phyloP scores from a whole-genome alignment of 2,888 invertebrate genomes.

The Oscheius myriophilus region DNA sequence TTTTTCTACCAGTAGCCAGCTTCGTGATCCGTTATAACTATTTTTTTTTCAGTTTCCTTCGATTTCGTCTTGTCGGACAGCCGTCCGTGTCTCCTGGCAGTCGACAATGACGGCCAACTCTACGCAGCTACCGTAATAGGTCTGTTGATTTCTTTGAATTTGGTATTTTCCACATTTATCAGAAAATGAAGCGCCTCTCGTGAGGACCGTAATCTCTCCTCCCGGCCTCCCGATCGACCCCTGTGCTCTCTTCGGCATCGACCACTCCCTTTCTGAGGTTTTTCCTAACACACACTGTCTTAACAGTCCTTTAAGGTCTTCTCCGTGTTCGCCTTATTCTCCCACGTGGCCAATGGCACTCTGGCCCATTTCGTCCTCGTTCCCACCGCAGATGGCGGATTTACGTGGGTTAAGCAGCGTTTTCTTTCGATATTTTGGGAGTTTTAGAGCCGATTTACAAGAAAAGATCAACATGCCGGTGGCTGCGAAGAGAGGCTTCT shows the following conservation, averaged over 20 bases:
- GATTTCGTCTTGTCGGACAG: background rate
- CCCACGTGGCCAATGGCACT: background rate
- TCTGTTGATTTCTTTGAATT: background rate
- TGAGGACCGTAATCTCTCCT: background rate
- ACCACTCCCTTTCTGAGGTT: background rate
- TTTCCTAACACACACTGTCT: background rate
- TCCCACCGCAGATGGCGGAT: background rate
- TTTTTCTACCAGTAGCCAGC: too few relatives aligned
- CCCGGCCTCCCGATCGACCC: background rate
- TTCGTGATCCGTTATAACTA: background rate
- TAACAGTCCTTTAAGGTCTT: slow-evolving; percentile 5
- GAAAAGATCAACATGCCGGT: slow-evolving; percentile 3
- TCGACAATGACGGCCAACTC: slow-evolving; percentile 10
- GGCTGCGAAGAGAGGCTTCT: background rate
- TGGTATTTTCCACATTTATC: background rate
- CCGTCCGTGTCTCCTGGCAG: background rate
- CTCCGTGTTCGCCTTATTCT: slow-evolving; percentile 1
- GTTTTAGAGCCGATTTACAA: background rate
- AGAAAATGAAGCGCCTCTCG: background rate
- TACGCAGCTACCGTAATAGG: slow-evolving; percentile 7
- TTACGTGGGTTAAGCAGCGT: background rate
- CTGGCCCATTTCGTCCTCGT: slow-evolving; percentile 10
- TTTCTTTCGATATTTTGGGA: background rate
- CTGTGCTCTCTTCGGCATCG: background rate
- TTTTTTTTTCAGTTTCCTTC: slow-evolving; percentile 1